These are phyloP conservation scores for Cyclopterus lumpus DNA, from an alignment of 2,797 vertebrate genomes.

Conservation along the genomic window DNA sequence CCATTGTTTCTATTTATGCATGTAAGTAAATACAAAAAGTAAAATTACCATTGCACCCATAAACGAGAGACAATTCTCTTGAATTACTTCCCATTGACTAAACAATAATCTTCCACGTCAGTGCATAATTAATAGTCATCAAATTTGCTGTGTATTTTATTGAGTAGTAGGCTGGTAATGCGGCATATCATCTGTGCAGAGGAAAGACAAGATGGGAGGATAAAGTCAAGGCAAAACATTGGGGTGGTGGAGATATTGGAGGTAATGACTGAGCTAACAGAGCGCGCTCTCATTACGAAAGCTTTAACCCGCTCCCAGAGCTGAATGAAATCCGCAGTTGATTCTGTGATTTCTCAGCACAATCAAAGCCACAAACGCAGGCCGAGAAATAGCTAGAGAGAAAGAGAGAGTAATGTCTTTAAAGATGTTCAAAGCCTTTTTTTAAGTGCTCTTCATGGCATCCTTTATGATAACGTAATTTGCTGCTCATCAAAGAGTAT, in stretches of 20 bases:
- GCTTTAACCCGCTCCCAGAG: slow-evolving; percentile 30
- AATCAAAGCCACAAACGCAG: slow-evolving; percentile 7
- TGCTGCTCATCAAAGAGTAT: background rate
- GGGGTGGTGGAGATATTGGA: slow-evolving; percentile 12
- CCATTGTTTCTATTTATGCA: background rate
- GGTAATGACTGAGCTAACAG: slow-evolving; percentile 35
- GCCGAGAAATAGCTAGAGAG: background rate
- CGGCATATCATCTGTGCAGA: slow-evolving; percentile 1
- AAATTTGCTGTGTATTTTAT: slow-evolving; percentile 22
- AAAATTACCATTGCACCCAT: background rate
- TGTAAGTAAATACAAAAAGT: background rate
- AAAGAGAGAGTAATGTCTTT: background rate
- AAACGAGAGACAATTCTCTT: background rate
- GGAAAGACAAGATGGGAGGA: slow-evolving; percentile 7
- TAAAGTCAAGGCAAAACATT: background rate
- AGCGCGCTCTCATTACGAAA: slow-evolving; percentile 15
- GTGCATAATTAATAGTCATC: background rate
- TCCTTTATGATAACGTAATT: slow-evolving; percentile 14
- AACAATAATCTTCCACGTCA: slow-evolving; percentile 9
- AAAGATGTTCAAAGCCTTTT: background rate
- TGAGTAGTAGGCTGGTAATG: slow-evolving; percentile 6
- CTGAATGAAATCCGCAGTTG: slow-evolving; percentile 35
- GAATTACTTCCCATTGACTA: slow-evolving; percentile 5
- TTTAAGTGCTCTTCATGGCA: background rate
- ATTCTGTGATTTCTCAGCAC: slow-evolving; percentile 35